Base-by-base conservation (phyloP, 2,113 vertebrate genomes). In the Dicerorhinus sumatrensis region DNA sequence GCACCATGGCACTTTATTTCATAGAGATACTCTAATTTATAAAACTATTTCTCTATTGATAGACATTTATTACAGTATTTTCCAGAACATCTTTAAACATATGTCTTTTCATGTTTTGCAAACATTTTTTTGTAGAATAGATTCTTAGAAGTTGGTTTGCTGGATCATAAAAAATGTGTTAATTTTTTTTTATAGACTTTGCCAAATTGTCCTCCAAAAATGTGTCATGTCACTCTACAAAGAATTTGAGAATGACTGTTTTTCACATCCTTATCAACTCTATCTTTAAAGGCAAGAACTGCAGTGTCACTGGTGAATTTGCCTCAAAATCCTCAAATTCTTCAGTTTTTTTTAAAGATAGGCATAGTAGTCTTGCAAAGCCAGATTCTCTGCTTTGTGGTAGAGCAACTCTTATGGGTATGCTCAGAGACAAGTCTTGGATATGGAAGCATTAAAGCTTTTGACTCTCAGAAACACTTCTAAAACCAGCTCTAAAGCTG, bases 381-480 rank as follows among this genome's bases (percentile, higher is more conserved):
- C 20, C 51, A 83, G n/a, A n/a, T 75, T 88, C 31, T n/a, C 21
- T 84, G 36, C 46, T 79, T 83, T 86, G n/a, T 51, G 48, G n/a
- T 89, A 94, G 72, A 96, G 23, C 27, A 89, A 69, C 51, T 39
- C 18, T 80, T 31, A 29, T 3, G 21, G 42, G 14, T 83, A 10
- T 58, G 46, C 63, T 62, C 56, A 1, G 76, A 95, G 81, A 82
- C 23, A 86, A 65, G 21, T 33, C n/a, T 42, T 39, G 51, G 83
- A 76, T 91, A 77, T 0, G 27, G 46, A 94, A 77, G 73, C 8
- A 48, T 91, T 90, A 82, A 96, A 82, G n/a, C 69, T 91, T 93
- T 73, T 72, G 94, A 97, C 33, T 91, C 83, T 89, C n/a, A 86
- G 83, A 84, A 56, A 94, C 67, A 83, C 51, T 93, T 96, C 60